Evolutionary conservation across 2,888 invertebrate genomes (phyloP).

Genomic region (Pegoplata infirma): DNA sequence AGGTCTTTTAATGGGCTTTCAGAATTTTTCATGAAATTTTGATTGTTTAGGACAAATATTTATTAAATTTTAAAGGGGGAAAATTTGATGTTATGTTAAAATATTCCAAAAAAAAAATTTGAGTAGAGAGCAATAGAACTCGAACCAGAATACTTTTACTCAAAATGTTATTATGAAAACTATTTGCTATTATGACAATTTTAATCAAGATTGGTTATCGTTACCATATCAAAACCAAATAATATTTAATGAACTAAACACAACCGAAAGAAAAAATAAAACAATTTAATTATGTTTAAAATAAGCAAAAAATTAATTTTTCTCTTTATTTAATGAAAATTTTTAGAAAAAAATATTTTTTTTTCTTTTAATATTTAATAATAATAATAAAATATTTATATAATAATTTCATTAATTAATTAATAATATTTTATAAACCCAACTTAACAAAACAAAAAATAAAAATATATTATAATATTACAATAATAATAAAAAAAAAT

Average conservation of each 20-base stretch:
- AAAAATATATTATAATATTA: slow-evolving; percentile 65
- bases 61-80: too few species aligned
- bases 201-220: too few species aligned
- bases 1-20: too few species aligned
- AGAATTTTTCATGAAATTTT: too few species aligned
- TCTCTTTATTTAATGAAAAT: slow-evolving; percentile 65
- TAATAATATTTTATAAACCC: slow-evolving; percentile 67
- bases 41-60: too few species aligned
- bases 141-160: too few species aligned
- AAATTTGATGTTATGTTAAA: too few species aligned
- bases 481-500: slow-evolving; percentile 64
- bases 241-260: slow-evolving; percentile 6
- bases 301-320: slow-evolving; percentile 27
- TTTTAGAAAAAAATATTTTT: slow-evolving; percentile 65
- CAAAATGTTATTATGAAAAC: too few species aligned
- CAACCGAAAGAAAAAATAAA: slow-evolving; percentile 25
- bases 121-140: too few species aligned
- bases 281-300: slow-evolving; percentile 6
- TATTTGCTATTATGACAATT: too few species aligned
- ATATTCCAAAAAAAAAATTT: too few species aligned
- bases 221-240: too few species aligned
- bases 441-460: slow-evolving; percentile 68
- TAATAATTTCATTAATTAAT: slow-evolving; percentile 66
- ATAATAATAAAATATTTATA: slow-evolving; percentile 65
- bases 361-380: slow-evolving; percentile 61